phyloP scores from a whole-genome alignment of 2,888 invertebrate species.

The Thalpophila matura region DNA sequence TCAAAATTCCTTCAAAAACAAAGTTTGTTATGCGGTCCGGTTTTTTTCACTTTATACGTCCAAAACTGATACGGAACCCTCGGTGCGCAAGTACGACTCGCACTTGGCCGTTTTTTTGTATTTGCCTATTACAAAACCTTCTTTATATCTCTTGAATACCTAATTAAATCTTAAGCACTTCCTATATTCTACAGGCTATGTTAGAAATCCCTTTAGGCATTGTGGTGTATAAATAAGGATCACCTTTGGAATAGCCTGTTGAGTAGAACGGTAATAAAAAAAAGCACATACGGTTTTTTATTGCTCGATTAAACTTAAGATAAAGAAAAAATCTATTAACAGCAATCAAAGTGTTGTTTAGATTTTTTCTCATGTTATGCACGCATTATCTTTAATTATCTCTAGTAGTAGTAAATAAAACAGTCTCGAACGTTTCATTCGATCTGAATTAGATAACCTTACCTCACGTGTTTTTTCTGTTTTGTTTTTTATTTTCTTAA shows the following conservation, averaged over 20 bases:
- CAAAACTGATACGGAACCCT: no score
- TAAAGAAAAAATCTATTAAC: conserved; percentile 37
- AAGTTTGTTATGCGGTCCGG: no score
- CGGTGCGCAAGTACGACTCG: no score
- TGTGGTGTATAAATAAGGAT: neutral
- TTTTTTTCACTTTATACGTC: no score
- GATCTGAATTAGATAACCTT: conserved; percentile 49
- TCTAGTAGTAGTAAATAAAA: conserved; percentile 43
- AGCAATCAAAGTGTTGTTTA: conserved; percentile 25
- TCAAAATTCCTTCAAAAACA: no score
- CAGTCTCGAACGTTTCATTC: conserved; percentile 45
- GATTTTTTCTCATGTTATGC: conserved; percentile 31
- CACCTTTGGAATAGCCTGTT: neutral
- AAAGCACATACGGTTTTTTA: conserved; percentile 10
- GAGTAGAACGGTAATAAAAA: conserved; percentile 5
- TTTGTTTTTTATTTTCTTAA: conserved; percentile 35
- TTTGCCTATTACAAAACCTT: no score
- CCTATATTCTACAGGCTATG: no score
- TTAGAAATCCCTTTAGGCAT: neutral
- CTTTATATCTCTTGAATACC: no score
- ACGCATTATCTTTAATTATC: conserved; percentile 37
- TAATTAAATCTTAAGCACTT: neutral
- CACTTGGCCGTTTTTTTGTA: neutral
- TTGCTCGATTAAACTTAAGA: conserved; percentile 5
- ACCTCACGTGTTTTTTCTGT: conserved; percentile 34